Conservation (phyloP, 1,140 invertebrate genomes). For the Diachasma alloeum region DNA sequence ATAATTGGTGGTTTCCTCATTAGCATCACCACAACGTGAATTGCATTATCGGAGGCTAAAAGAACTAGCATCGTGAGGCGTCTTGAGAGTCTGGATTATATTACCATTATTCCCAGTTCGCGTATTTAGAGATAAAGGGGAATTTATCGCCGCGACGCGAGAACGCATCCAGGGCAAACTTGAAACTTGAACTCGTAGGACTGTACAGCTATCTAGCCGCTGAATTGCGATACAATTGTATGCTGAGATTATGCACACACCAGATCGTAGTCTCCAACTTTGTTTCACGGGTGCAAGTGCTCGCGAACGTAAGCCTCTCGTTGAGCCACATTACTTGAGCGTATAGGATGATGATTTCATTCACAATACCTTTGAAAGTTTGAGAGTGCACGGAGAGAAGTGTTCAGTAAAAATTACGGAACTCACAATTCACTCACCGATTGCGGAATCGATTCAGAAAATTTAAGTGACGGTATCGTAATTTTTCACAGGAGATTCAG, state of each 20-base stretch:
- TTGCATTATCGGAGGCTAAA: slow-evolving; percentile 3
- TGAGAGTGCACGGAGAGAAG: no score
- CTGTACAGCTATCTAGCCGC: neutral
- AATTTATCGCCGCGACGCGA: slow-evolving; percentile 25
- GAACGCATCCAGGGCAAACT: slow-evolving; percentile 23
- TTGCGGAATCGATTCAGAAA: no score
- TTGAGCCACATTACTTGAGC: neutral
- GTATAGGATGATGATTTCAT: neutral
- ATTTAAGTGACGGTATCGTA: no score
- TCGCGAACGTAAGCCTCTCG: neutral
- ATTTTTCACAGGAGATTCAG: no score
- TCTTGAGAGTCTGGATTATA: slow-evolving; percentile 24
- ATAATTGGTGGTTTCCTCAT: neutral
- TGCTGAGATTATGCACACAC: neutral
- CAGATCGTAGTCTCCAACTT: neutral
- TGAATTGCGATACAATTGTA: slow-evolving; percentile 24
- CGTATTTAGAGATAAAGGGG: slow-evolving; percentile 28
- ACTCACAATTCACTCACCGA: no score
- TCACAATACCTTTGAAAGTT: no score
- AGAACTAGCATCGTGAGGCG: neutral
- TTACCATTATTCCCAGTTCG: slow-evolving; percentile 24
- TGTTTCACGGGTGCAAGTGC: neutral
- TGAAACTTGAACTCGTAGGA: slow-evolving; percentile 13
- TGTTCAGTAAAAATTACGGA: no score
- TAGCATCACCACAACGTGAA: slow-evolving; percentile 8